Percentiles rank a stretch among this genome's conserved stretches.
Evolutionary conservation across 2,113 vertebrate species (phyloP).

Genomic region (Hippocampus zosterae): DNA sequence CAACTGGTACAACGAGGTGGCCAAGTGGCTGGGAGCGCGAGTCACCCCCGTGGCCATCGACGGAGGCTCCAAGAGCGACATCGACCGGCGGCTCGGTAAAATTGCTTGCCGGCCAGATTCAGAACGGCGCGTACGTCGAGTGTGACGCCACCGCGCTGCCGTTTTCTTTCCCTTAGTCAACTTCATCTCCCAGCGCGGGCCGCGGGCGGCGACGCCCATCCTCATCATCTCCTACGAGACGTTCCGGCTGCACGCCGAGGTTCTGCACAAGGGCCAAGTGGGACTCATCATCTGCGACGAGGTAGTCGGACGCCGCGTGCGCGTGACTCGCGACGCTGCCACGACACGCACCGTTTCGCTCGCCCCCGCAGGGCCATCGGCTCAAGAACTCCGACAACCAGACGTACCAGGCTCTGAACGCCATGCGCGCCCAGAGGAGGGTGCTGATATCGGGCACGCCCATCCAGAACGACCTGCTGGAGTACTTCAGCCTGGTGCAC

Average conservation of each 20-base stretch:
- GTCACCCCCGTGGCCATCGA: slow-evolving; percentile 90
- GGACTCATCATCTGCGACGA: slow-evolving; percentile 95
- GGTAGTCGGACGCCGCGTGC: slow-evolving; percentile 60
- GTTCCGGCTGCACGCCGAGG: slow-evolving; percentile 84
- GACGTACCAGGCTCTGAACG: slow-evolving; percentile 91
- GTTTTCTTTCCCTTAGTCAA: slow-evolving; percentile 67
- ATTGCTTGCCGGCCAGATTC: too few relatives aligned
- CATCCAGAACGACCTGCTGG: slow-evolving; percentile 95
- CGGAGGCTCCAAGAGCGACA: slow-evolving; percentile 89
- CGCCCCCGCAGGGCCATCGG: slow-evolving; percentile 81
- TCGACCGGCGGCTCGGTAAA: slow-evolving; percentile 84
- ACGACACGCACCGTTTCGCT: neutral
- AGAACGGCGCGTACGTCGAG: too few relatives aligned
- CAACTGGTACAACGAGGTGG: slow-evolving; percentile 96
- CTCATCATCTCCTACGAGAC: slow-evolving; percentile 97
- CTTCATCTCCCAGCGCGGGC: slow-evolving; percentile 86
- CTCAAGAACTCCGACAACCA: slow-evolving; percentile 98
- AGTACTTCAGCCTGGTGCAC: slow-evolving; percentile 97
- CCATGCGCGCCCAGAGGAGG: slow-evolving; percentile 82
- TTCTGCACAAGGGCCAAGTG: slow-evolving; percentile 85
- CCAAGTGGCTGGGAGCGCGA: slow-evolving; percentile 90
- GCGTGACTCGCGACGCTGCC: neutral
- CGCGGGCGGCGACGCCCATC: slow-evolving; percentile 84
- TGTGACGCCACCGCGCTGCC: neutral
- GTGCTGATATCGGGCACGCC: slow-evolving; percentile 95